These are phyloP conservation scores for Hyperopisus bebe DNA, from an alignment of 2,113 vertebrate species.

Conservation along the genomic window DNA sequence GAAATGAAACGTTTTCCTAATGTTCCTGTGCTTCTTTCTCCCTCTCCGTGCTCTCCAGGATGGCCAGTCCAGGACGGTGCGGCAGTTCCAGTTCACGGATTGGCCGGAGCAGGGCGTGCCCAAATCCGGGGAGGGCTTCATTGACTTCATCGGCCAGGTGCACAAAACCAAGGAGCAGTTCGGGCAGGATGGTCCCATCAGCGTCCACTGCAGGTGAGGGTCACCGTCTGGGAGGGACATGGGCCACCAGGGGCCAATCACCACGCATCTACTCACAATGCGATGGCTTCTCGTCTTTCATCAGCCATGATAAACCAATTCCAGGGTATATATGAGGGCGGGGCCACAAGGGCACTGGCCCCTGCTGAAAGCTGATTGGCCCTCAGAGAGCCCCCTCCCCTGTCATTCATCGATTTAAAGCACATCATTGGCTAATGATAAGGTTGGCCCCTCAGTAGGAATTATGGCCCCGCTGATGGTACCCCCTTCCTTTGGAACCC, in stretches of 20 bases:
- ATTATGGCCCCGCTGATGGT: not conserved
- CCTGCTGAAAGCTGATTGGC: not conserved
- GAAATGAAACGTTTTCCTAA: not conserved
- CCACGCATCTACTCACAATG: not conserved
- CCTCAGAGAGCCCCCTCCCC: not conserved
- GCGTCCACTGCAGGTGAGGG: constrained; percentile 91
- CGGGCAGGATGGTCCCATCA: constrained; percentile 94
- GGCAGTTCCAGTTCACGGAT: constrained; percentile 98
- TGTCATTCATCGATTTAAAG: not conserved
- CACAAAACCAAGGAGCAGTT: constrained; percentile 99
- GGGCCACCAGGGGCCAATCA: not conserved
- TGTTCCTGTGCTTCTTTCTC: not conserved
- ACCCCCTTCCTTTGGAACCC: not conserved
- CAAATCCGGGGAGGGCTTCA: constrained; percentile 95
- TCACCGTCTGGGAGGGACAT: not conserved
- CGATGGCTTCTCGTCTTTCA: not conserved
- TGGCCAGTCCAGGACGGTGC: constrained; percentile 89
- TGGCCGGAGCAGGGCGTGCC: constrained; percentile 97
- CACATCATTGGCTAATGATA: not conserved
- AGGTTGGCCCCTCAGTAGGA: not conserved
- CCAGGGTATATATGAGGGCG: not conserved
- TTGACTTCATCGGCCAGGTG: constrained; percentile 97
- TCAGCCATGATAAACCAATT: not conserved
- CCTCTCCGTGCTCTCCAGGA: constrained; percentile 59
- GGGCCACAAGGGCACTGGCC: not conserved